These are phyloP conservation scores for Archilochus colubris DNA, from an alignment of 2,113 vertebrate genomes.

Conservation along the genomic window DNA sequence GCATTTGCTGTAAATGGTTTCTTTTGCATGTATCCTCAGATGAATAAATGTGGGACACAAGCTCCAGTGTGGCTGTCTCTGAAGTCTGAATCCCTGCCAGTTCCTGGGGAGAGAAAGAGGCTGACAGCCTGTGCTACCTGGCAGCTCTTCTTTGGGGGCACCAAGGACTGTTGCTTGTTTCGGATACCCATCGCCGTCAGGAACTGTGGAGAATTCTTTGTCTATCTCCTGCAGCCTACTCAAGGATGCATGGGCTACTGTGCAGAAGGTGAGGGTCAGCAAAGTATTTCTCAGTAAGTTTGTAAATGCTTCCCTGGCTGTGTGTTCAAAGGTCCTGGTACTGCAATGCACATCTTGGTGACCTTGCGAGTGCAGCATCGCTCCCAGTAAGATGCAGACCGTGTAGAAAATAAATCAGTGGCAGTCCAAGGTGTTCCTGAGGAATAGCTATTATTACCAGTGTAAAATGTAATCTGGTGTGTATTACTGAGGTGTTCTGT, in stretches of 20 bases:
- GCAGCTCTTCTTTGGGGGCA: constrained; percentile 74
- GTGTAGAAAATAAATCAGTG: constrained; percentile 55
- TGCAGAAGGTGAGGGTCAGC: constrained; percentile 69
- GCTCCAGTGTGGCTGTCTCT: constrained; percentile 84
- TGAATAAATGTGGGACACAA: constrained; percentile 87
- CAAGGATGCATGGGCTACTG: constrained; percentile 84
- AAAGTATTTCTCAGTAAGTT: constrained; percentile 16
- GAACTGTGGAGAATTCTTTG: constrained; percentile 77
- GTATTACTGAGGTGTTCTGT: background rate
- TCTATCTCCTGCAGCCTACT: constrained; percentile 80
- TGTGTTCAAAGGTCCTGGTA: background rate
- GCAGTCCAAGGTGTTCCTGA: constrained; percentile 41
- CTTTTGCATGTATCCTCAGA: constrained; percentile 63
- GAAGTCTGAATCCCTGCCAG: constrained; percentile 65
- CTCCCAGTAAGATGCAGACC: constrained; percentile 7
- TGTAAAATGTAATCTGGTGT: constrained; percentile 31
- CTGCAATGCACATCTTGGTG: background rate
- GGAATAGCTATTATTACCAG: constrained; percentile 45
- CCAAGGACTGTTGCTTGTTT: constrained; percentile 81
- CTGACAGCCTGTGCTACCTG: constrained; percentile 75
- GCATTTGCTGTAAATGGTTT: accelerated
- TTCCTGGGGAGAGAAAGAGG: constrained; percentile 61
- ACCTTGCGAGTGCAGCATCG: constrained; percentile 42
- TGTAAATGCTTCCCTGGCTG: background rate
- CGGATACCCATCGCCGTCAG: constrained; percentile 71